Conservation (phyloP, 2,888 invertebrate genomes). For the Apodemia zela region DNA sequence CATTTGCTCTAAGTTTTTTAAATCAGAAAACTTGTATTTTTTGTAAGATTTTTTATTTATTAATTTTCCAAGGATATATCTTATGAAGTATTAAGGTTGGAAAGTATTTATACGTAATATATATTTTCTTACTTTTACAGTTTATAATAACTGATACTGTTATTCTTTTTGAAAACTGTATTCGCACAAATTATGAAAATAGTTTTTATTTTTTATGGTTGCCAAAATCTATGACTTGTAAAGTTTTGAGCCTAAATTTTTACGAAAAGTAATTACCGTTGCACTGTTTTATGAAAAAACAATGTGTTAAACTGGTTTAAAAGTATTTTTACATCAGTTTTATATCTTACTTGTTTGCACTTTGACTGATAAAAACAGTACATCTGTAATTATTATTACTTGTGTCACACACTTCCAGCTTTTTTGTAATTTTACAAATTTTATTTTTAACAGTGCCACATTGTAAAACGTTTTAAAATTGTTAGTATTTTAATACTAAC, state of each 20-base stretch:
- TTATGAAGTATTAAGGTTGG: too few species aligned
- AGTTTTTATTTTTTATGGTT: too few species aligned
- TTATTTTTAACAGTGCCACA: background rate
- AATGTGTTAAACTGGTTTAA: background rate
- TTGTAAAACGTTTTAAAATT: background rate
- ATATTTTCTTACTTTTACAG: background rate
- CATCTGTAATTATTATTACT: background rate
- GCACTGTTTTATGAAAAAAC: background rate
- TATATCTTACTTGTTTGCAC: background rate
- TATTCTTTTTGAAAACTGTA: background rate
- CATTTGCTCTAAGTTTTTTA: too few species aligned
- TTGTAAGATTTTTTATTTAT: too few species aligned
- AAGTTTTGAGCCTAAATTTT: background rate
- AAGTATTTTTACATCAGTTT: background rate
- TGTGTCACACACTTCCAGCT: background rate
- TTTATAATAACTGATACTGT: background rate
- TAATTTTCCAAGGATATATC: too few species aligned
- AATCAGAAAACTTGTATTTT: too few species aligned
- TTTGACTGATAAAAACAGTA: background rate
- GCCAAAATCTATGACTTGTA: too few species aligned
- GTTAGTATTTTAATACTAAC: slow-evolving; percentile 20
- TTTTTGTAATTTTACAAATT: background rate
- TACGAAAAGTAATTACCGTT: background rate
- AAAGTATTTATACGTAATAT: background rate
- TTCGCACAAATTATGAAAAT: background rate